Evolutionary conservation across 2,797 vertebrate species (phyloP).

Genomic region (Trematocara caparti): DNA sequence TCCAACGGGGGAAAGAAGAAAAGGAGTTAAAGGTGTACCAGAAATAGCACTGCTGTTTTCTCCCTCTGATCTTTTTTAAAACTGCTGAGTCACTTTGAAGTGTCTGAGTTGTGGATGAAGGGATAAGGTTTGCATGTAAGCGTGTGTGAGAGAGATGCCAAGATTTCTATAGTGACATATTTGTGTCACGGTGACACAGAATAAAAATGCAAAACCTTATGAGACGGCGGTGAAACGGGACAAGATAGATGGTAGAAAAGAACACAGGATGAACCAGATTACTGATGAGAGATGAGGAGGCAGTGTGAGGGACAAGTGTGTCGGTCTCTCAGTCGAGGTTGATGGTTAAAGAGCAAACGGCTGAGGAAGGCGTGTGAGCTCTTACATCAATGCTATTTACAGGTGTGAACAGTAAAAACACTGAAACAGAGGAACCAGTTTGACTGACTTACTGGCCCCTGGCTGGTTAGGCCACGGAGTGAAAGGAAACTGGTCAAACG

Average conservation of each 20-base stretch:
- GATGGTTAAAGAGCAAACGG: not conserved
- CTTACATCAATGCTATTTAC: not conserved
- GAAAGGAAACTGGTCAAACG: not conserved
- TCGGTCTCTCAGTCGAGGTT: not conserved
- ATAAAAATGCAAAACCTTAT: not conserved
- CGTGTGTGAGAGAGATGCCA: not conserved
- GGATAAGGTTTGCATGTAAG: not conserved
- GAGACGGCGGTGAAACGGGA: not conserved
- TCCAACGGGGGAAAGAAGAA: not conserved
- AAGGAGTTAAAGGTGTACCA: conserved; percentile 29
- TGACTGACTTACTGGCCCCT: conserved; percentile 7
- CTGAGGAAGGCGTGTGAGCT: not conserved
- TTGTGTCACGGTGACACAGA: conserved; percentile 8
- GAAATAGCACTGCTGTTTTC: conserved; percentile 27
- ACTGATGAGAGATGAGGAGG: not conserved
- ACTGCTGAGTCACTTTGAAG: conserved; percentile 46
- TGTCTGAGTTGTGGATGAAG: not conserved
- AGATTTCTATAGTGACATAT: conserved; percentile 1
- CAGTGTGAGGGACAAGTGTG: not conserved
- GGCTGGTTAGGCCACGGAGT: not conserved
- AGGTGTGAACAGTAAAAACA: not conserved
- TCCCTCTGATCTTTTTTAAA: conserved; percentile 7
- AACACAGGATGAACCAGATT: not conserved
- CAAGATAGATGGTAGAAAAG: not conserved
- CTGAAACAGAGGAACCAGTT: conserved; percentile 38